Evolutionary conservation across 2,113 vertebrate genomes (phyloP).

Genomic region (Tetrax tetrax): DNA sequence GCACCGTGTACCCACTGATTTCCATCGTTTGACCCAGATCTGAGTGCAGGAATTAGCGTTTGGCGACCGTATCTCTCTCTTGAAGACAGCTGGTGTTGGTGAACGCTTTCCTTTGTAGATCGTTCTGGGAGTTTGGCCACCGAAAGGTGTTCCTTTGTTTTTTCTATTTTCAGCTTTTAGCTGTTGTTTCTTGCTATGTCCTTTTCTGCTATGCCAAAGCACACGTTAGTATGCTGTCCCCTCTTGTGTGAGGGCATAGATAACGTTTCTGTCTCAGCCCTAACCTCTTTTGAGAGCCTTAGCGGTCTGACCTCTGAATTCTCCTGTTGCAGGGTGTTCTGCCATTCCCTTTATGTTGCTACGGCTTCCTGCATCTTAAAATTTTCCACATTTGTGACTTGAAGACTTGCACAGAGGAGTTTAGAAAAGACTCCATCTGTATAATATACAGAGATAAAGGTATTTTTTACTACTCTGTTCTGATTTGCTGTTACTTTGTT

Average conservation of each 20-base stretch:
- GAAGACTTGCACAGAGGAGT: neutral
- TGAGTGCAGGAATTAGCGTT: neutral
- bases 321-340: neutral
- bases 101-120: neutral
- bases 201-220: neutral
- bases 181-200: neutral
- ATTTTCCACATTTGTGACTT: neutral
- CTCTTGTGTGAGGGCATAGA: neutral
- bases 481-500: neutral
- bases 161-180: neutral
- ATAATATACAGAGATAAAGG: neutral
- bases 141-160: neutral
- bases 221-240: fast-evolving
- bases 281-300: neutral
- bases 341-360: neutral
- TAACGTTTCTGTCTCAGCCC: neutral
- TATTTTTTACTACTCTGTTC: neutral
- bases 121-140: neutral
- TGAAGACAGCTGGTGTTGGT: neutral
- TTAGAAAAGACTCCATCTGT: neutral
- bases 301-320: neutral
- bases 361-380: neutral
- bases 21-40: neutral
- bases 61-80: neutral
- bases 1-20: fast-evolving